Evolutionary conservation across 2,888 invertebrate species (phyloP), one percentile per base, ranked within the genome.

Genomic region (Smittia aterrima): DNA sequence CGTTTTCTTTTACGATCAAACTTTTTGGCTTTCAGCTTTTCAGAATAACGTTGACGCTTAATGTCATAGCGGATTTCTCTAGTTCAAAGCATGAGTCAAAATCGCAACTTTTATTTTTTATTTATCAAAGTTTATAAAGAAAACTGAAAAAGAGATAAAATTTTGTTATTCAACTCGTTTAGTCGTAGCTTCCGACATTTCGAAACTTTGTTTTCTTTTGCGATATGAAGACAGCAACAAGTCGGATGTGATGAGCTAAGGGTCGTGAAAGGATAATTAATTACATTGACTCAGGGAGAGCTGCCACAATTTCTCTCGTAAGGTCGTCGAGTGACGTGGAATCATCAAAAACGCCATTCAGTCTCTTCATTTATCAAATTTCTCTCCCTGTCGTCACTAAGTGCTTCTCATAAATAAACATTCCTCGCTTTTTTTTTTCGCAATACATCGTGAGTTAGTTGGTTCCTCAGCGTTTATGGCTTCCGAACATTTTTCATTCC

Each of bases 81-180:
- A 47, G 47, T 11, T 4, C n/a, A 2, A 66, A 6, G 66, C 66
- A 66, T 66, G 66, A 66, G 24, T 66, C 66, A 66, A 1, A 66
- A 27, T 13, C 58, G 22, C 2, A 22, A 22, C 18, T 58, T n/a
- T n/a, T 47, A 47, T 47, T 32, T 32, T n/a, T n/a, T n/a, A n/a
- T n/a, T 32, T 32, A 32, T 32, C 3, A 32, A 32, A 32, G 32
- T 32, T 32, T 32, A 6, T 3, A 32, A 32, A 9, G 32, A 32
- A 47, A 6, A n/a, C 11, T n/a, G 47, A 38, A 38, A 38, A 38
- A 11, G 38, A 38, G 16, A 47, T n/a, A n/a, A 47, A 47, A 38
- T 38, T 38, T 38, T 38, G 47, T 11, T 16, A 4, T 47, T 47
- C 16, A n/a, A n/a, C n/a, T n/a, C 47, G n/a, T 32, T 47, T 47